Percentiles rank a stretch among this genome's conserved stretches.
phyloP scores from a whole-genome alignment of 2,888 invertebrate genomes.

The Itoplectis maculator region DNA sequence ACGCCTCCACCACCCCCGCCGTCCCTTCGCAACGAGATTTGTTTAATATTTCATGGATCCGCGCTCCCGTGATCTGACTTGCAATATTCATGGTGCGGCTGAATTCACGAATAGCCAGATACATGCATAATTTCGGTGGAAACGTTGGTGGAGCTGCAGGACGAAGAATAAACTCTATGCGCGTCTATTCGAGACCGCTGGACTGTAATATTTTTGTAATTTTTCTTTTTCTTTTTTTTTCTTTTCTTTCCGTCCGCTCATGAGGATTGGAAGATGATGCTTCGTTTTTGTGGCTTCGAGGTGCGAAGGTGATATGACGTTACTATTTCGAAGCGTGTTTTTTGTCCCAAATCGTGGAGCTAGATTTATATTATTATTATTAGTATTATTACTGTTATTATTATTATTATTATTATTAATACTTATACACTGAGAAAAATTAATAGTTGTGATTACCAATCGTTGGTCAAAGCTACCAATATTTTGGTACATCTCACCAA shows the following conservation, averaged over 20 bases:
- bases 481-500: too few relatives aligned
- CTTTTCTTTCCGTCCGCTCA: too few relatives aligned
- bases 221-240: too few relatives aligned
- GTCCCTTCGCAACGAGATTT: neutral
- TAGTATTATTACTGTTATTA: too few relatives aligned
- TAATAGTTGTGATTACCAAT: too few relatives aligned
- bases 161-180: conserved; percentile 68
- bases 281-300: neutral
- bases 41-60: conserved; percentile 26
- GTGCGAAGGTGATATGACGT: neutral
- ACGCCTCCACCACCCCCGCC: neutral
- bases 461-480: too few relatives aligned
- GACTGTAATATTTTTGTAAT: conserved; percentile 7
- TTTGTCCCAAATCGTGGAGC: too few relatives aligned
- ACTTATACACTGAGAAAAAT: too few relatives aligned
- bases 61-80: conserved; percentile 67
- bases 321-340: neutral
- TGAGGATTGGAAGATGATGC: neutral
- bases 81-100: conserved; percentile 71
- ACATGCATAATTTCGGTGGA: conserved; percentile 69
- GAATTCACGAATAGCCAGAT: conserved; percentile 71
- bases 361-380: too few relatives aligned
- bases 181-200: conserved; percentile 19
- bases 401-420: too few relatives aligned
- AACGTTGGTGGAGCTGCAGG: neutral